Percentiles rank a stretch among this genome's conserved stretches.
These are phyloP conservation scores for Ictalurus furcatus DNA, from an alignment of 2,113 vertebrate genomes.

Conservation along the genomic window DNA sequence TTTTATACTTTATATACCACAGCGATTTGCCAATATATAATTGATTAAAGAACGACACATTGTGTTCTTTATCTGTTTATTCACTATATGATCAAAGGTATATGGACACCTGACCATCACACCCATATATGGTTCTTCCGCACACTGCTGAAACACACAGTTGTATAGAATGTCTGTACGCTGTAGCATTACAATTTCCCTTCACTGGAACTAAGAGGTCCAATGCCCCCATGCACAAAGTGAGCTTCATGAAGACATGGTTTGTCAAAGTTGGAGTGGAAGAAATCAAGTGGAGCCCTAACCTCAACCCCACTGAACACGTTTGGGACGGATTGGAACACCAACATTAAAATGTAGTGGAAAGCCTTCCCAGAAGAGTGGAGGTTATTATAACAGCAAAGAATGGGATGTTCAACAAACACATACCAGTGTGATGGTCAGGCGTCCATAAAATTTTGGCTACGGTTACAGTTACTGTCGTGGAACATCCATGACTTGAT, in stretches of 20 bases:
- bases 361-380: background rate
- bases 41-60: background rate
- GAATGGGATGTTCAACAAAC: background rate
- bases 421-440: background rate
- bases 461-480: background rate
- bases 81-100: background rate
- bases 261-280: background rate
- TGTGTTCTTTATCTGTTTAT: background rate
- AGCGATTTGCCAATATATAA: background rate
- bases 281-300: background rate
- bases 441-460: background rate
- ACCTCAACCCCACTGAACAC: background rate
- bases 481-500: background rate
- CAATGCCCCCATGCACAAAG: background rate
- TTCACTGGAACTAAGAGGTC: too few species aligned
- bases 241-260: background rate
- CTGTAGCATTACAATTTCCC: too few species aligned
- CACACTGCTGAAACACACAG: too few species aligned
- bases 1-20: background rate
- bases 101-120: background rate
- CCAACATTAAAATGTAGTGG: background rate
- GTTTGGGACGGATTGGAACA: background rate
- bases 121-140: background rate
- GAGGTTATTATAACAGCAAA: background rate
- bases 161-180: too few species aligned